A percentile compares a stretch with the other conserved stretches of the same genome.
Evolutionary conservation across 1,140 invertebrate genomes (phyloP).

Genomic region (Whitmania pigra): DNA sequence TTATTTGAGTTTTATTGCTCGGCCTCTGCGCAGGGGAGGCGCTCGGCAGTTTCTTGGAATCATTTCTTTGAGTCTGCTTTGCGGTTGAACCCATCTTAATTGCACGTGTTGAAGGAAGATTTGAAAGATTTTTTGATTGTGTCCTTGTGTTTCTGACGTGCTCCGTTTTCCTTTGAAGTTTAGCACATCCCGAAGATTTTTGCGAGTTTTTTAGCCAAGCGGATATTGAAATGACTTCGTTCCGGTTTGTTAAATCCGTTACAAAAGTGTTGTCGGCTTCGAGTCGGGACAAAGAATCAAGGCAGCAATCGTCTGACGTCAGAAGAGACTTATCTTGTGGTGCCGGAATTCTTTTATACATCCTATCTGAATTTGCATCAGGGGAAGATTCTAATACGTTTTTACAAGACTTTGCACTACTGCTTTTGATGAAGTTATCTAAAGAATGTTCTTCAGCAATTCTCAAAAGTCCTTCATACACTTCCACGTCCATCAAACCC

Average conservation of each 20-base stretch:
- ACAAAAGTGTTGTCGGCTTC: background rate
- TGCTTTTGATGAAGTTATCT: background rate
- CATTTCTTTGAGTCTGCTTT: no score
- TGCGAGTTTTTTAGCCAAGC: background rate
- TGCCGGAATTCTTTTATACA: background rate
- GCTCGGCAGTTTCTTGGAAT: no score
- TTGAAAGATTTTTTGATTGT: no score
- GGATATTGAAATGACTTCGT: background rate
- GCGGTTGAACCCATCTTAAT: no score
- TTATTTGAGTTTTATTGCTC: no score
- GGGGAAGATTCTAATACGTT: background rate
- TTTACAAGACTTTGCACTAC: background rate
- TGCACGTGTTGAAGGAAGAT: no score
- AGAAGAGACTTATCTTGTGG: background rate
- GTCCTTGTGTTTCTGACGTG: no score
- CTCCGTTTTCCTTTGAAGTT: no score
- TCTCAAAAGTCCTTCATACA: background rate
- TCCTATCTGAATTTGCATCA: background rate
- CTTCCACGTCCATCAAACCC: background rate
- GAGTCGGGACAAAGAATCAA: background rate
- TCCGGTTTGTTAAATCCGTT: background rate
- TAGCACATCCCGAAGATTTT: background rate
- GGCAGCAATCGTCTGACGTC: background rate
- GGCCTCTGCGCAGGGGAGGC: no score
- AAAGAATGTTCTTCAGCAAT: slow-evolving; percentile 7